phyloP scores from a whole-genome alignment of 2,797 vertebrate genomes.

The Phoeniculus purpureus region DNA sequence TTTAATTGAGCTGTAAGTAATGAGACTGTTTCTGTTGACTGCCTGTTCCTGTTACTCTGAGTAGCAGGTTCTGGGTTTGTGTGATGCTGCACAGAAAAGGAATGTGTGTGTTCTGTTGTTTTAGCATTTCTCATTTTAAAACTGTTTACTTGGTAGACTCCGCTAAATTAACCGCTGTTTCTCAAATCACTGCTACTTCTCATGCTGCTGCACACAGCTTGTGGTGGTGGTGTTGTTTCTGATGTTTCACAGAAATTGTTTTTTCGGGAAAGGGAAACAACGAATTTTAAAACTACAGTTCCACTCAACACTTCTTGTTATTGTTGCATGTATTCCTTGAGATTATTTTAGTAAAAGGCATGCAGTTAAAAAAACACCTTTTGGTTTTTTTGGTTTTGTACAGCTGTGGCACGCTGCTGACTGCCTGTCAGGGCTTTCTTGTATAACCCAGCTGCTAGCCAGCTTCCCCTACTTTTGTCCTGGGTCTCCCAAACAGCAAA shows the following conservation, averaged over 20 bases:
- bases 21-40: conserved; percentile 11
- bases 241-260: not conserved
- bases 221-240: not conserved
- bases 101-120: not conserved
- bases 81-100: not conserved
- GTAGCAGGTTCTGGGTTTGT: not conserved
- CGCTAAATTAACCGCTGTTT: not conserved
- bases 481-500: not conserved
- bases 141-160: not conserved
- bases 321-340: not conserved
- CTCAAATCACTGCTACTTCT: not conserved
- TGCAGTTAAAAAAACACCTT: not conserved
- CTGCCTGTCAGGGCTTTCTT: not conserved
- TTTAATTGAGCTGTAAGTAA: conserved; percentile 95
- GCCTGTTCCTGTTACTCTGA: not conserved
- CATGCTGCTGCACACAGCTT: not conserved
- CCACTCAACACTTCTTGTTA: not conserved
- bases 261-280: not conserved
- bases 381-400: not conserved
- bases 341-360: not conserved
- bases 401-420: not conserved
- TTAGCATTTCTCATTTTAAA: not conserved
- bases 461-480: not conserved
- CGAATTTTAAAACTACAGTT: not conserved
- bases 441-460: not conserved